A percentile compares a stretch with the other conserved stretches of the same genome.
These are phyloP conservation scores for Lophotis ruficrista DNA, from an alignment of 2,113 vertebrate species.

Conservation along the genomic window DNA sequence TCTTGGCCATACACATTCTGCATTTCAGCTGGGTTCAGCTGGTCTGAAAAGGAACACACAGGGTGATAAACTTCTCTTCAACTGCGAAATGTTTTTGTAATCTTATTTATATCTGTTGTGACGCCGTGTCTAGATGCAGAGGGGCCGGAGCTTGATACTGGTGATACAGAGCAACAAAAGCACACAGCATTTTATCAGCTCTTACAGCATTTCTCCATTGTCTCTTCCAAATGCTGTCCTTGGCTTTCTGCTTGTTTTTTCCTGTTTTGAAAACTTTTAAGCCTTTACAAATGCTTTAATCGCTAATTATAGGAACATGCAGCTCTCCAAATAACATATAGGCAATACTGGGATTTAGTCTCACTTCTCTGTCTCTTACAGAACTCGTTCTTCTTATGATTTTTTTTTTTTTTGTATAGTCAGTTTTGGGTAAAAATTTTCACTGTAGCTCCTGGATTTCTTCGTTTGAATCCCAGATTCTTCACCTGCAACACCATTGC, in stretches of 20 bases:
- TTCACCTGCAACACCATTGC: not conserved
- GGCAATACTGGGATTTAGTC: not conserved
- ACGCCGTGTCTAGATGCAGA: not conserved
- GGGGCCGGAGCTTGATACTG: not conserved
- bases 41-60: not conserved
- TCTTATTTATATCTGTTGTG: not conserved
- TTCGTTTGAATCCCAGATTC: not conserved
- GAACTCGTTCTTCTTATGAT: not conserved
- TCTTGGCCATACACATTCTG: not conserved
- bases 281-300: not conserved
- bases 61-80: not conserved
- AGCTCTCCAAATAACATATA: not conserved
- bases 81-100: not conserved
- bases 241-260: constrained; percentile 45
- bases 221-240: not conserved
- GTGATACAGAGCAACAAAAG: not conserved
- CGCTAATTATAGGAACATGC: not conserved
- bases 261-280: constrained; percentile 37
- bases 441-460: not conserved
- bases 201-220: not conserved
- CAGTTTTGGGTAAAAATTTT: not conserved
- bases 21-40: not conserved
- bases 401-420: not conserved
- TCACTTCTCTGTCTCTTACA: not conserved
- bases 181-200: not conserved